A percentile compares a stretch with the other conserved stretches of the same genome.
These are phyloP conservation scores for Xenopus tropicalis DNA, from an alignment of 2,113 vertebrate species.

Conservation along the genomic window DNA sequence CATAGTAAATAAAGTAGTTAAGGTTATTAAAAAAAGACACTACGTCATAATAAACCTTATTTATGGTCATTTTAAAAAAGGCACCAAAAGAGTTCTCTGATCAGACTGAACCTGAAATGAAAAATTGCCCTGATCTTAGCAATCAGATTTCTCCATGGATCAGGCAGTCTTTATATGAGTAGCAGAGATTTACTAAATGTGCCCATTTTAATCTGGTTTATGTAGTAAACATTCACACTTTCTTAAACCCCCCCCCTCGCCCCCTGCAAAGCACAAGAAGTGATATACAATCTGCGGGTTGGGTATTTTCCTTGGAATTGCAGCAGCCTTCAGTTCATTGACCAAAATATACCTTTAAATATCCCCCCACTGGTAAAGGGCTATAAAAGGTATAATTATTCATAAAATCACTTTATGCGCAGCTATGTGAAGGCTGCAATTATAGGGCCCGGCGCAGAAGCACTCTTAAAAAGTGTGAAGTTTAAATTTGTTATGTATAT, in stretches of 20 bases:
- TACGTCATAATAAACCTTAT: too few relatives aligned
- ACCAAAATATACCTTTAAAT: background rate
- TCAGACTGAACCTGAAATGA: too few relatives aligned
- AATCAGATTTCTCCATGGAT: too few relatives aligned
- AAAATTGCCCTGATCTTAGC: too few relatives aligned
- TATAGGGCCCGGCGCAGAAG: background rate
- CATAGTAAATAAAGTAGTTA: too few relatives aligned
- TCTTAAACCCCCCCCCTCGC: background rate
- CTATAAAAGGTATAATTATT: slow-evolving; percentile 4
- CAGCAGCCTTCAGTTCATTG: background rate
- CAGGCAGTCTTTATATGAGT: background rate
- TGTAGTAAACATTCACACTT: background rate
- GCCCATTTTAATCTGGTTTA: background rate
- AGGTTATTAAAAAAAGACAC: too few relatives aligned
- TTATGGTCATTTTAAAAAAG: too few relatives aligned
- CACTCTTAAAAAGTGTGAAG: slow-evolving; percentile 2
- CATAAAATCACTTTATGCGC: background rate
- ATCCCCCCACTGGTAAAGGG: background rate
- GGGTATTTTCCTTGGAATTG: background rate
- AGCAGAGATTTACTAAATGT: background rate
- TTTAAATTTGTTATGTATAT: background rate
- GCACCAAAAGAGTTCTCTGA: too few relatives aligned
- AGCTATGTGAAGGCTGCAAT: slow-evolving; percentile 1
- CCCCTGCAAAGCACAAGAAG: background rate
- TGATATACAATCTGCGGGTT: background rate